Conservation (phyloP, 2,113 vertebrate species). For the Gobio gobio region DNA sequence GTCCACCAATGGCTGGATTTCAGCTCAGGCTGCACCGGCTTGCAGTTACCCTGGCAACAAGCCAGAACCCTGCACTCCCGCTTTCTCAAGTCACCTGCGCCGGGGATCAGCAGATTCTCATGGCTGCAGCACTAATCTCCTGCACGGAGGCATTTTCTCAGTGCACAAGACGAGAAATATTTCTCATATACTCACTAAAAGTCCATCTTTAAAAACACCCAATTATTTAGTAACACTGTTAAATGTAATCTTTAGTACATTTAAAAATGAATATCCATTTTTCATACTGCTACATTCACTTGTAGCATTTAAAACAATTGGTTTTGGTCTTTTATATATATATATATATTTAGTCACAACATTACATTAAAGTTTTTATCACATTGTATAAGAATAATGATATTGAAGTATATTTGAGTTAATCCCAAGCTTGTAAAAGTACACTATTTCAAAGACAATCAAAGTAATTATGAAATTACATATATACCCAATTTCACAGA, state of each 20-base stretch:
- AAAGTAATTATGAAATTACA: neutral
- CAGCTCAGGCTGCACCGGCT: constrained; percentile 62
- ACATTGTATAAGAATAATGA: too few species aligned
- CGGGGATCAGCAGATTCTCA: constrained; percentile 60
- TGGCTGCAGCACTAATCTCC: constrained; percentile 32
- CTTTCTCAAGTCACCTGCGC: constrained; percentile 60
- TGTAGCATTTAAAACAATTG: neutral
- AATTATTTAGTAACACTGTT: neutral
- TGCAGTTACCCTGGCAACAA: constrained; percentile 81
- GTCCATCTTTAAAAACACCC: neutral
- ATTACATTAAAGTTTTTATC: too few species aligned
- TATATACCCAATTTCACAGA: neutral
- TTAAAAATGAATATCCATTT: neutral
- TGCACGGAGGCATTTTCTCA: constrained; percentile 30
- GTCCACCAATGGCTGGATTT: constrained; percentile 67
- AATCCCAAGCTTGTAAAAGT: neutral
- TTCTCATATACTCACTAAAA: neutral
- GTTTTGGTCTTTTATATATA: too few species aligned
- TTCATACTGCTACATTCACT: neutral
- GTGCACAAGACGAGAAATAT: neutral
- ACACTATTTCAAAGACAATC: neutral
- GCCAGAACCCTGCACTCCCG: constrained; percentile 65
- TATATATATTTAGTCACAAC: too few species aligned
- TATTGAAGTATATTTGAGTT: too few species aligned
- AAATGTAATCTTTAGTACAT: neutral